A percentile compares a stretch with the other conserved stretches of the same genome.
These are phyloP conservation scores for Drosophila nigromelanica DNA, from an alignment of 1,140 invertebrate species.

Conservation along the genomic window DNA sequence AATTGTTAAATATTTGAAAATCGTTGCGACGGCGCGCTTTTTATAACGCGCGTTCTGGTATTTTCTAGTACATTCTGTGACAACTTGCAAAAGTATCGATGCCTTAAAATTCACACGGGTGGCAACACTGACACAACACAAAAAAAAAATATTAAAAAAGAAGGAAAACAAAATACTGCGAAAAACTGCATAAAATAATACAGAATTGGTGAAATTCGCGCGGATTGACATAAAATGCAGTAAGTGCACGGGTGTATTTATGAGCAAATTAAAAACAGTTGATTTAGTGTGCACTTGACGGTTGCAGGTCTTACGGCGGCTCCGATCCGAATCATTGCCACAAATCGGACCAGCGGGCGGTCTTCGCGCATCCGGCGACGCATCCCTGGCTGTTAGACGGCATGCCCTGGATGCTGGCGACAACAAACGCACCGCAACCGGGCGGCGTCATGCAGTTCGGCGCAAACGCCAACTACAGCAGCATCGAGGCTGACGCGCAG, in stretches of 20 bases:
- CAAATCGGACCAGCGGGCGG: slow-evolving; percentile 38
- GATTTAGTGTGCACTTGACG: neutral
- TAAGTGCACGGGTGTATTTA: slow-evolving; percentile 8
- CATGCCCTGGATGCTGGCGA: slow-evolving; percentile 70
- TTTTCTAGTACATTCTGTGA: slow-evolving; percentile 52
- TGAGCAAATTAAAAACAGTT: neutral
- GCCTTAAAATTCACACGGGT: slow-evolving; percentile 22
- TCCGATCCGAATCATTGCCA: slow-evolving; percentile 32
- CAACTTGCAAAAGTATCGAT: slow-evolving; percentile 10
- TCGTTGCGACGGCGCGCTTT: slow-evolving; percentile 30
- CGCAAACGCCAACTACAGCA: slow-evolving; percentile 39
- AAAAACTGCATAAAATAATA: slow-evolving; percentile 8
- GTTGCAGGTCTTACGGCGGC: slow-evolving; percentile 43
- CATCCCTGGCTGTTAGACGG: slow-evolving; percentile 58
- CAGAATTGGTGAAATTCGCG: slow-evolving; percentile 7
- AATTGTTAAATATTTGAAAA: slow-evolving; percentile 55
- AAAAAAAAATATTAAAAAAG: slow-evolving; percentile 10
- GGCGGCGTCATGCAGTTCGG: slow-evolving; percentile 75
- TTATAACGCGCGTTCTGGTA: slow-evolving; percentile 43
- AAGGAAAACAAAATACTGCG: slow-evolving; percentile 24
- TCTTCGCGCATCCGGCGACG: slow-evolving; percentile 44
- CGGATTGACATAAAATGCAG: slow-evolving; percentile 39
- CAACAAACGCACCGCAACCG: slow-evolving; percentile 57
- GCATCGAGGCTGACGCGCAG: slow-evolving; percentile 41
- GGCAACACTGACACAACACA: slow-evolving; percentile 19